phyloP scores from a whole-genome alignment of 2,888 invertebrate species.

The Drosophila robusta region DNA sequence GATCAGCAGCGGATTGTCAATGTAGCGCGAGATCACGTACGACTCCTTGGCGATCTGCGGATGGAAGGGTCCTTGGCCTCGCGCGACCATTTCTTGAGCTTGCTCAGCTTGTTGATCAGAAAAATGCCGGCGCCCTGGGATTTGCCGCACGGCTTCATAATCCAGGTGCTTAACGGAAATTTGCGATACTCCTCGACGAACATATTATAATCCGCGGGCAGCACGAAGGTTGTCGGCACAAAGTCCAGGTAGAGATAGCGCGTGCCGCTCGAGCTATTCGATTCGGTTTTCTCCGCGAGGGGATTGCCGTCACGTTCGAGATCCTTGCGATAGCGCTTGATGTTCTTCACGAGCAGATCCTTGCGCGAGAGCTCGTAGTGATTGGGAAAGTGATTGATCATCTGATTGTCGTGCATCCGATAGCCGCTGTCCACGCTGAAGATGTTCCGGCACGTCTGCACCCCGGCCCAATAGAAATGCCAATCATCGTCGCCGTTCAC shows the following conservation, averaged over 20 bases:
- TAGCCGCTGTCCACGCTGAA: conserved; percentile 97
- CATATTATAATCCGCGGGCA: conserved; percentile 98
- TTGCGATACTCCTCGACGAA: conserved; percentile 98
- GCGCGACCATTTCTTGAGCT: conserved; percentile 95
- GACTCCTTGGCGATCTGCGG: conserved; percentile 94
- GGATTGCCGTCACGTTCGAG: conserved; percentile 95
- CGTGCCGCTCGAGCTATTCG: conserved; percentile 87
- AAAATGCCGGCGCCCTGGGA: conserved; percentile 97
- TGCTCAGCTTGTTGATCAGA: conserved; percentile 96
- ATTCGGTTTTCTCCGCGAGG: conserved; percentile 91
- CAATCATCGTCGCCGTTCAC: conserved; percentile 96
- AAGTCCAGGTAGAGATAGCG: conserved; percentile 94
- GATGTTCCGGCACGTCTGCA: conserved; percentile 94
- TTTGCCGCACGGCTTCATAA: conserved; percentile 98
- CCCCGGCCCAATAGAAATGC: conserved; percentile 98
- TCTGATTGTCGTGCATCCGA: conserved; percentile 96
- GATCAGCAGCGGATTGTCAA: conserved; percentile 97
- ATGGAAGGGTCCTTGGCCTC: conserved; percentile 94
- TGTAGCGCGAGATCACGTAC: conserved; percentile 98
- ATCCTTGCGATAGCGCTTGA: conserved; percentile 96
- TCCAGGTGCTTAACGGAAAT: conserved; percentile 97
- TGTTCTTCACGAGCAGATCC: conserved; percentile 97
- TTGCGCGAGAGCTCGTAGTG: conserved; percentile 97
- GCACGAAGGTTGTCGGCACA: conserved; percentile 95
- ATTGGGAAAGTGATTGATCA: conserved; percentile 98